These are phyloP conservation scores for Rosalia funebris DNA, from an alignment of 2,888 invertebrate species.

Conservation along the genomic window DNA sequence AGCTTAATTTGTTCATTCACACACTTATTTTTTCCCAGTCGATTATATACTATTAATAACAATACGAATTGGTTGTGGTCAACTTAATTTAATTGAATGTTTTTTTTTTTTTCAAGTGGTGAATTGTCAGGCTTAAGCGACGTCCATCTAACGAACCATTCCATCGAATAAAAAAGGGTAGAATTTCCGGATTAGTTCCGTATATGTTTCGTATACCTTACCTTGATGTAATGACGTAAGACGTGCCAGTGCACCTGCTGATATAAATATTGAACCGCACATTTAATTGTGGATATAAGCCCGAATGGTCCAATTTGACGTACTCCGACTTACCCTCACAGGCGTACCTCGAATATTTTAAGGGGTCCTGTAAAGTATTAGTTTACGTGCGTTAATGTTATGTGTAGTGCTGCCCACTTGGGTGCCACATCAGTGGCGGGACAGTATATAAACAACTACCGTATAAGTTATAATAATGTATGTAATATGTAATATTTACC, in stretches of 20 bases:
- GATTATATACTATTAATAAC: too few relatives aligned
- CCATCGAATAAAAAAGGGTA: neutral
- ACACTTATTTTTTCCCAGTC: too few relatives aligned
- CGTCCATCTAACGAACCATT: slow-evolving; percentile 6
- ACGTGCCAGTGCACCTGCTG: slow-evolving; percentile 48
- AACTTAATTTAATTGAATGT: neutral
- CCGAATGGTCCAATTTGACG: slow-evolving; percentile 55
- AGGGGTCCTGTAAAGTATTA: neutral
- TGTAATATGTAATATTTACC: too few relatives aligned
- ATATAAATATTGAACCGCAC: slow-evolving; percentile 51
- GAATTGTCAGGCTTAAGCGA: neutral
- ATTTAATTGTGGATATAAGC: slow-evolving; percentile 55
- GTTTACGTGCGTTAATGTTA: too few relatives aligned
- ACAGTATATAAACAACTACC: too few relatives aligned
- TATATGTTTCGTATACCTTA: slow-evolving; percentile 10
- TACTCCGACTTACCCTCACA: slow-evolving; percentile 20
- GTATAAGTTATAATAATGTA: too few relatives aligned
- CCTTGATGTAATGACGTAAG: slow-evolving; percentile 32
- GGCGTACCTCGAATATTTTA: neutral
- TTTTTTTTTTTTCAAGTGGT: neutral
- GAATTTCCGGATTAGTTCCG: slow-evolving; percentile 17
- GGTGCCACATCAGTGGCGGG: too few relatives aligned
- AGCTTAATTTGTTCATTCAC: too few relatives aligned
- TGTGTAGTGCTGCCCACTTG: too few relatives aligned
- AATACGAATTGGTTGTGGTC: neutral